These are phyloP conservation scores for Tribolium madens DNA, from an alignment of 1,140 invertebrate genomes.

Conservation along the genomic window DNA sequence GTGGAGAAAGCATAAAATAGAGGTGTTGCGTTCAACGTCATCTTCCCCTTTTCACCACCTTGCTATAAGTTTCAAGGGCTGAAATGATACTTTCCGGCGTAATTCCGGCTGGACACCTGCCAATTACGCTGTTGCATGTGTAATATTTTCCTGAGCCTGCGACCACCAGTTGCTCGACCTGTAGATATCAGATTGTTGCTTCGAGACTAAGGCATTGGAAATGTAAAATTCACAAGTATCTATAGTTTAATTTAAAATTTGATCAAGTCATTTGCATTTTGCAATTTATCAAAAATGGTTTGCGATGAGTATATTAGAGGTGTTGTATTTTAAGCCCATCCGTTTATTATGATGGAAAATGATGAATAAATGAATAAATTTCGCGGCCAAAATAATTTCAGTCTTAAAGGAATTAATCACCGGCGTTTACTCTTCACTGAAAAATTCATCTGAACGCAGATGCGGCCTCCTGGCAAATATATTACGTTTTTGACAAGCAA, in stretches of 20 bases:
- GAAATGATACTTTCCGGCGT: conserved; percentile 32
- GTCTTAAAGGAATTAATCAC: conserved; percentile 30
- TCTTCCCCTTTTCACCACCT: conserved; percentile 18
- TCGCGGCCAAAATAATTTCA: background rate
- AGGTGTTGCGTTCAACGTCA: conserved; percentile 39
- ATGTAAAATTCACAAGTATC: too few species aligned
- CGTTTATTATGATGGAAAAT: conserved; percentile 34
- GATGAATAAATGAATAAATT: conserved; percentile 33
- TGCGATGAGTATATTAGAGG: background rate
- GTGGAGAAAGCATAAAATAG: conserved; percentile 47
- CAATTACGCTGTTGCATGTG: conserved; percentile 64
- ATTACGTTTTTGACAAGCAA: too few species aligned
- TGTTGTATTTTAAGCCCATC: conserved; percentile 6
- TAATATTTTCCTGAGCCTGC: conserved; percentile 58
- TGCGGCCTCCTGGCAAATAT: background rate
- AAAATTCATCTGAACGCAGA: conserved; percentile 1
- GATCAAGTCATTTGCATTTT: conserved; percentile 17
- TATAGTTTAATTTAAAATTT: background rate
- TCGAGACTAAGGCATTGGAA: background rate
- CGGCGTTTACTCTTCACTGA: background rate
- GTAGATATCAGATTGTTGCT: background rate
- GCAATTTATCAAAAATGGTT: conserved; percentile 20
- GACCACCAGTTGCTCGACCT: conserved; percentile 62
- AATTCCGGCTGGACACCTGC: conserved; percentile 60
- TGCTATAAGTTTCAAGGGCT: background rate